phyloP scores from a whole-genome alignment of 2,888 invertebrate genomes.

The Helobdella robusta region DNA sequence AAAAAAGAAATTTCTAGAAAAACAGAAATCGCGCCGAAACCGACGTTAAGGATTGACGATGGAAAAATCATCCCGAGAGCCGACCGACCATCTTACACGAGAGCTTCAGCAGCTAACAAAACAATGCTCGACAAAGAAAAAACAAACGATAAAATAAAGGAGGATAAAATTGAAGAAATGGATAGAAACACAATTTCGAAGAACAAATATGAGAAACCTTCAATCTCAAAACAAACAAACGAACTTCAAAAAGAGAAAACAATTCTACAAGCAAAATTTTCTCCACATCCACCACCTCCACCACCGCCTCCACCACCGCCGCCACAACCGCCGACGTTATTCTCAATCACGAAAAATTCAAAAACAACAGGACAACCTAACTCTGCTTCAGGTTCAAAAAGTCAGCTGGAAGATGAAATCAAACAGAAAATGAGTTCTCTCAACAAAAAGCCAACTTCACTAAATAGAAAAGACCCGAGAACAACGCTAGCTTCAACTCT shows the following conservation, averaged over 20 bases:
- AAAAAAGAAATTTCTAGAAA: no score
- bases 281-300: constrained; percentile 3
- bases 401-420: no score
- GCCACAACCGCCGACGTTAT: constrained; percentile 4
- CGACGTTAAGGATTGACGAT: no score
- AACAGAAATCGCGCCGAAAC: no score
- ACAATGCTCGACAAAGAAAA: not conserved
- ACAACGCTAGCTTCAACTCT: not conserved
- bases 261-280: no score
- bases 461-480: not conserved
- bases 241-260: no score
- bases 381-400: no score
- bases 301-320: constrained; percentile 9
- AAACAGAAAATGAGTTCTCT: no score
- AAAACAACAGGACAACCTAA: not conserved
- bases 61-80: no score
- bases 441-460: no score
- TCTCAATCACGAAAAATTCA: not conserved
- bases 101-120: not conserved
- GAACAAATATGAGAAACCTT: not conserved
- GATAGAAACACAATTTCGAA: not conserved
- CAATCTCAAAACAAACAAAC: no score
- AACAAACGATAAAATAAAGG: not conserved
- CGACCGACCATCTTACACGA: no score
- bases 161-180: not conserved